These are phyloP conservation scores for Pegea sp. DNA, from an alignment of 23 tunicate species.

Conservation along the genomic window DNA sequence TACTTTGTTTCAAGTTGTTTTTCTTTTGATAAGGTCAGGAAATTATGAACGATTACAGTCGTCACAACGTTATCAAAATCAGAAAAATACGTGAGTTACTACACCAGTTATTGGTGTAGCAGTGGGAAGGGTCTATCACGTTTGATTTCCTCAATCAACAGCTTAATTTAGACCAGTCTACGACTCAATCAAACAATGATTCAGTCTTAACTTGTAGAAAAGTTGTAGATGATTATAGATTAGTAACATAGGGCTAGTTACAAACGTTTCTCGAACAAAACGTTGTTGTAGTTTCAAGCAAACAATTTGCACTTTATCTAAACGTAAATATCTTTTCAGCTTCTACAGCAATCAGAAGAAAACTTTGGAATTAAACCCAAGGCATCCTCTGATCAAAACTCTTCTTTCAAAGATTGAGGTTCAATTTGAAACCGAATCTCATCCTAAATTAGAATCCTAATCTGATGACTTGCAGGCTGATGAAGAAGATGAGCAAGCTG, in stretches of 20 bases:
- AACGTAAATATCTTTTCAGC: conserved; percentile 11
- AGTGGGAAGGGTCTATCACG: background rate
- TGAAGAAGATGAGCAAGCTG: conserved; percentile 59
- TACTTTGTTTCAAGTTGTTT: background rate
- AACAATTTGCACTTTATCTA: no score
- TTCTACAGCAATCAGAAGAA: conserved; percentile 95
- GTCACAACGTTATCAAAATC: conserved; percentile 42
- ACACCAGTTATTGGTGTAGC: background rate
- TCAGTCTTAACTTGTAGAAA: no score
- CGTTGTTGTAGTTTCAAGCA: no score
- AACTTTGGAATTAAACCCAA: conserved; percentile 86
- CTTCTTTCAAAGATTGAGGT: conserved; percentile 71
- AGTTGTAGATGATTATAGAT: no score
- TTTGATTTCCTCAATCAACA: background rate
- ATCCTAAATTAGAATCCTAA: no score
- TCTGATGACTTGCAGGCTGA: no score
- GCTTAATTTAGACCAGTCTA: no score
- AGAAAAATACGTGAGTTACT: conserved; percentile 58
- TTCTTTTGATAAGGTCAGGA: conserved; percentile 43
- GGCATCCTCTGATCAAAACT: conserved; percentile 88
- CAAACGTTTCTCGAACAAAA: no score
- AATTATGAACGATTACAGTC: conserved; percentile 74
- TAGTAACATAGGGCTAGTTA: no score
- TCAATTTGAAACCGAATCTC: background rate
- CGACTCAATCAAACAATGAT: no score